phyloP scores from a whole-genome alignment of 2,888 invertebrate genomes.

The Agonum fuliginosum region DNA sequence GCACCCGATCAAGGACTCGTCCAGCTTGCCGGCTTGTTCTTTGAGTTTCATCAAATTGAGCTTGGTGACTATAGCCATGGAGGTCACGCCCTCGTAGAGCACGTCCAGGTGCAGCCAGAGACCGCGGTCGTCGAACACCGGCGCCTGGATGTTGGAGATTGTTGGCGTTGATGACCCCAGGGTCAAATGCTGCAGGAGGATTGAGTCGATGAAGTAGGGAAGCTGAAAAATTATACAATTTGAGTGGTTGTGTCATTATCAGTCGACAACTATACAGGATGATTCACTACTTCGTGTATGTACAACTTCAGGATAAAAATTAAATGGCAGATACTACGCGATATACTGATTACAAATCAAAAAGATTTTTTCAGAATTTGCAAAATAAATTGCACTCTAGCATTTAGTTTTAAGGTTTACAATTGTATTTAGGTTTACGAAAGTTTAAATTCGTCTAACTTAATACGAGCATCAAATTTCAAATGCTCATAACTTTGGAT shows the following conservation, averaged over 20 bases:
- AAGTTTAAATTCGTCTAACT: no score
- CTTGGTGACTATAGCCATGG: constrained; percentile 91
- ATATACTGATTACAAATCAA: no score
- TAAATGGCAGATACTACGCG: no score
- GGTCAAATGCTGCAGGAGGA: constrained; percentile 84
- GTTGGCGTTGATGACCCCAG: constrained; percentile 79
- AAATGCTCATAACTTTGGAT: no score
- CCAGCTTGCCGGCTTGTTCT: constrained; percentile 64
- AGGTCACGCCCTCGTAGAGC: constrained; percentile 85
- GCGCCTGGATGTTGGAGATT: constrained; percentile 78
- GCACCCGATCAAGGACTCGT: not conserved
- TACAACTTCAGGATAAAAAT: no score
- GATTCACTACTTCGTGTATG: no score
- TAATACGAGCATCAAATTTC: no score
- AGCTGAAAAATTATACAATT: constrained; percentile 71
- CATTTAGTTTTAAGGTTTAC: no score
- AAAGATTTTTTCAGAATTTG: no score
- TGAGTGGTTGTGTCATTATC: not conserved
- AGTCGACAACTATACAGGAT: not conserved
- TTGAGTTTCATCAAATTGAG: constrained; percentile 86
- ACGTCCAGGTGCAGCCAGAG: constrained; percentile 92
- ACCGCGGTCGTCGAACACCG: constrained; percentile 86
- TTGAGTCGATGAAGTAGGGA: constrained; percentile 91
- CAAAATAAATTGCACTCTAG: no score
- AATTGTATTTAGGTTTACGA: no score